These are phyloP conservation scores for Electrona antarctica DNA, from an alignment of 2,113 vertebrate species.

Conservation along the genomic window DNA sequence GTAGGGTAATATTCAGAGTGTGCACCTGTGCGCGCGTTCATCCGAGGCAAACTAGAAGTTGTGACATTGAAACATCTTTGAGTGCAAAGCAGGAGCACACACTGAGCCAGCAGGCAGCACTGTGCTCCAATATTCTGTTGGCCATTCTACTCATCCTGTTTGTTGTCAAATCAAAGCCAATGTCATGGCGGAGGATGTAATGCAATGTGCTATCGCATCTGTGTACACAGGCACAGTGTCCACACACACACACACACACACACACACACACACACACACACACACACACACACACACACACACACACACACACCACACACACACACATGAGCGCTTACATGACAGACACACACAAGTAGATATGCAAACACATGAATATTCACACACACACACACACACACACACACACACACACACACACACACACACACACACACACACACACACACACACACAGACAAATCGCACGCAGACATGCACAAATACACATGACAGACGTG, in stretches of 20 bases:
- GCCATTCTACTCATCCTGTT: conserved; percentile 27
- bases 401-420: no score
- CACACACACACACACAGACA: background rate
- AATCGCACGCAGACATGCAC: background rate
- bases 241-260: background rate
- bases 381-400: no score
- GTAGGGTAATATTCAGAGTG: background rate
- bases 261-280: background rate
- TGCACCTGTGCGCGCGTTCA: background rate
- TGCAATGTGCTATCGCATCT: conserved; percentile 44
- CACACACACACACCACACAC: conserved; percentile 3
- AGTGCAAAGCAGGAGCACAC: conserved; percentile 1
- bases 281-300: background rate
- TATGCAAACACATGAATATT: no score
- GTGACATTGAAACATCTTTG: background rate
- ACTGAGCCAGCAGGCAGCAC: conserved; percentile 3
- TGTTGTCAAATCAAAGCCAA: conserved; percentile 40
- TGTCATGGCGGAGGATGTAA: conserved; percentile 44
- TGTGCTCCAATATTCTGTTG: conserved; percentile 5
- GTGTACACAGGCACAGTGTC: conserved; percentile 44
- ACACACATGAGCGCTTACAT: background rate
- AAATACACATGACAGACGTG: no score
- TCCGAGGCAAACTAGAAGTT: background rate
- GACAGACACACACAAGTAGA: no score
- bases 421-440: background rate